Base-by-base conservation (phyloP, 1,140 invertebrate genomes). In the Leptinotarsa defecta region DNA sequence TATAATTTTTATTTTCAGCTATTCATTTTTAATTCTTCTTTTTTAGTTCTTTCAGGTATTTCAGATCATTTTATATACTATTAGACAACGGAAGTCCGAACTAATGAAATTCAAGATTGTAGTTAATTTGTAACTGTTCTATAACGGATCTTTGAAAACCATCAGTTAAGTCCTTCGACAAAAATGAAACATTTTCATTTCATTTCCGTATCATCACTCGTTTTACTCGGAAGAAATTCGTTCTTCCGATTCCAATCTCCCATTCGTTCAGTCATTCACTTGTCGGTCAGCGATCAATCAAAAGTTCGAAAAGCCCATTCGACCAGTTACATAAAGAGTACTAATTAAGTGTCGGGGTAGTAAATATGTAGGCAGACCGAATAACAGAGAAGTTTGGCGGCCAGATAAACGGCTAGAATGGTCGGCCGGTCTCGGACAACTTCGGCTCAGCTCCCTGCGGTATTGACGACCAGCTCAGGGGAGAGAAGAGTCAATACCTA, bases 401-500 rank as follows among this genome's bases (percentile, higher is more conserved):
- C 78, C 74, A 79, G 62, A 73, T 73, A 65, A 65, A 64, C 71
- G 63, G 27, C 61, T 24, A n/a, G 77, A 77, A 79, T 70, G 77
- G 69, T 73, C 76, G 77, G 67, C 68, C 71, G 49, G 73, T 65
- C 65, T 72, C 77, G 78, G 78, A 74, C 74, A 72, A 74, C 78
- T 73, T 80, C 78, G 77, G 76, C 71, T 76, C 78, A 72, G 81
- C 82, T 86, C 85, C 84, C 84, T 84, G 83, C 83, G 84, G 85
- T 86, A 85, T 85, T 83, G 82, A 83, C 82, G 83, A 85, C 84
- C 83, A 82, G 79, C 82, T 82, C 82, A 78, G 83, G 82, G 82
- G 81, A 83, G 82, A 82, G 82, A 83, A 83, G 81, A 85, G 85
- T 86, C 85, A 84, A 85, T 85, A 86, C 84, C 83, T 82, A 81